Evolutionary conservation across 2,888 invertebrate species (phyloP).

Genomic region (Coenonympha arcania): DNA sequence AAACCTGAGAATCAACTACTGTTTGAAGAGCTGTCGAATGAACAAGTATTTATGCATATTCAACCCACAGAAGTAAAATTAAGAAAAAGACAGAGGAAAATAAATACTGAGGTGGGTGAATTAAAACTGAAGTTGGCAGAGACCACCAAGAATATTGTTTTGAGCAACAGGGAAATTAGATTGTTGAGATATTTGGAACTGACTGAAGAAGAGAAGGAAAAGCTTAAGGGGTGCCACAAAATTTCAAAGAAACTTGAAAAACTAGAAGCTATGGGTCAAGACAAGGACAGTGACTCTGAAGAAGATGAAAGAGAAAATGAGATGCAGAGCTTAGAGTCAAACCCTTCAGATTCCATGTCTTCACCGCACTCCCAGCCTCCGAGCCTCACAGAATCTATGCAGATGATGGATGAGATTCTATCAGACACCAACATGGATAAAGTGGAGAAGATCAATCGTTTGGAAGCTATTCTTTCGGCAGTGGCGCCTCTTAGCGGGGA

Average conservation of each 20-base stretch:
- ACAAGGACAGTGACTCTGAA: slow-evolving; percentile 84
- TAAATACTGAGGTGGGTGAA: slow-evolving; percentile 92
- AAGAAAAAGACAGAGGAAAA: slow-evolving; percentile 90
- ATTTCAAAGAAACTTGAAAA: slow-evolving; percentile 94
- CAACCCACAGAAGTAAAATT: slow-evolving; percentile 88
- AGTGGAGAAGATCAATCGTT: slow-evolving; percentile 87
- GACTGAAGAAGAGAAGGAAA: slow-evolving; percentile 93
- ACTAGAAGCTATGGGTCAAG: slow-evolving; percentile 85
- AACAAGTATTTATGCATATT: slow-evolving; percentile 89
- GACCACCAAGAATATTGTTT: slow-evolving; percentile 87
- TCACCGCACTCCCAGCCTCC: slow-evolving; percentile 86
- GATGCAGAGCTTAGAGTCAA: slow-evolving; percentile 86
- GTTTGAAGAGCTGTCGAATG: slow-evolving; percentile 88
- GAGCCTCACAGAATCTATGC: slow-evolving; percentile 91
- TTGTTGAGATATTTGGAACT: slow-evolving; percentile 90
- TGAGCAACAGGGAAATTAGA: slow-evolving; percentile 93
- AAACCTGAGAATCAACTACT: slow-evolving; percentile 80
- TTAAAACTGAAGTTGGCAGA: slow-evolving; percentile 85
- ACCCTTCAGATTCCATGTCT: slow-evolving; percentile 82
- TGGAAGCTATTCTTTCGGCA: slow-evolving; percentile 88
- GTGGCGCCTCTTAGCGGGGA: slow-evolving; percentile 81
- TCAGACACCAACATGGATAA: slow-evolving; percentile 88
- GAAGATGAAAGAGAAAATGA: slow-evolving; percentile 82
- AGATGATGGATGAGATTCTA: slow-evolving; percentile 88
- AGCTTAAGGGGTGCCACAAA: slow-evolving; percentile 91